These are phyloP conservation scores for Thamnophis elegans DNA, from an alignment of 2,797 vertebrate genomes.

Conservation along the genomic window DNA sequence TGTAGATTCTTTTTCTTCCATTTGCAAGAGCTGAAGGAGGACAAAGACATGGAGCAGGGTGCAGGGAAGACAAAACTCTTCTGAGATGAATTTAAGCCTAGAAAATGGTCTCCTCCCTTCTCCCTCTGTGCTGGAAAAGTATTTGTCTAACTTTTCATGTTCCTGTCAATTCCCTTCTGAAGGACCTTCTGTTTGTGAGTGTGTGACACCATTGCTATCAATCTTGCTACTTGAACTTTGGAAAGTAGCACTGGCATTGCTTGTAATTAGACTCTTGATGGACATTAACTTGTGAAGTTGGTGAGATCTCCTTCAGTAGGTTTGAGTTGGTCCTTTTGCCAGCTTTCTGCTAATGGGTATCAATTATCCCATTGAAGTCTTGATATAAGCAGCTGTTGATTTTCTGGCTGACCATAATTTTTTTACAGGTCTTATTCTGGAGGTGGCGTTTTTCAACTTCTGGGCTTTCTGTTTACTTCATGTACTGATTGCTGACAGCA, in stretches of 20 bases:
- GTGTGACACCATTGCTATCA: too few relatives aligned
- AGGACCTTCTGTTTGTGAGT: not conserved
- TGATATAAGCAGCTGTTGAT: not conserved
- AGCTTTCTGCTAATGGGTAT: not conserved
- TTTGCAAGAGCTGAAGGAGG: not conserved
- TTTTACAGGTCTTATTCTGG: not conserved
- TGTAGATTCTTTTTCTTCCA: not conserved
- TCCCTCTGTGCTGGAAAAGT: not conserved
- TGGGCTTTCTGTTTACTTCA: not conserved
- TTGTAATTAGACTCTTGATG: not conserved
- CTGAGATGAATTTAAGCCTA: not conserved
- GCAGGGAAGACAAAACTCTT: not conserved
- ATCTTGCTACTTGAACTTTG: not conserved
- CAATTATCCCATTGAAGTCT: not conserved
- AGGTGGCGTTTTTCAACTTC: not conserved
- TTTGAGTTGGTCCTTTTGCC: not conserved
- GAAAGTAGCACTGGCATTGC: not conserved
- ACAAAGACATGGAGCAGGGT: not conserved
- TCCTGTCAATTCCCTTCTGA: not conserved
- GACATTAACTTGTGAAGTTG: not conserved
- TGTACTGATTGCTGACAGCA: not conserved
- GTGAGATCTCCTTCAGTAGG: not conserved
- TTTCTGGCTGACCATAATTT: not conserved
- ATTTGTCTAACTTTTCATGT: not conserved
- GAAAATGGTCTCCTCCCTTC: not conserved